Evolutionary conservation across 2,797 vertebrate species (phyloP), one percentile per base, ranked within the genome.

Genomic region (Manis javanica): DNA sequence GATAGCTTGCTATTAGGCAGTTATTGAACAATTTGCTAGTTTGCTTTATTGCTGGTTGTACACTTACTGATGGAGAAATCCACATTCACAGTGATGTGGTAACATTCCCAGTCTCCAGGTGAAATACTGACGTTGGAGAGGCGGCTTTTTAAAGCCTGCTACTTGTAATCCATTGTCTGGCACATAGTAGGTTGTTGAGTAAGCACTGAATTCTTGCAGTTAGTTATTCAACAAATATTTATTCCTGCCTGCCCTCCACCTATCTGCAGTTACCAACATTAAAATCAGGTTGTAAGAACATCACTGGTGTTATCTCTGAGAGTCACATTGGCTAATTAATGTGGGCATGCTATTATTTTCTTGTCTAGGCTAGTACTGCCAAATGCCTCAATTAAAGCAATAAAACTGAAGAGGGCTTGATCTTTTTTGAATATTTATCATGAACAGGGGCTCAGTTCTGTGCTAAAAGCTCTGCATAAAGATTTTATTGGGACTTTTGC

Each of bases 401-500:
- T 94, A 92, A 96, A 96, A 84, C 39, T 42, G 34, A 97, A 88
- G 87, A 85, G 69, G 49, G 26, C 57, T 96, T 91, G 63, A 86
- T 96, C 83, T 95, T 82, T 69, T 51, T 91, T 90, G 79, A 69
- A 87, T 29, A 51, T 72, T 49, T 94, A 90, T 81, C 79, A 96
- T 85, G 74, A 79, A 34, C 59, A 72, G 84, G 69, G 55, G 14
- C 85, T 96, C 61, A 42, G 85, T 71, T 79, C 87, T 92, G 26
- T 81, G 49, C 71, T 94, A 55, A 87, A 88, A 87, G 83, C 7
- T 24, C 63, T 26, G 19, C 13, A 31, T 49, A 84, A 75, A 91
- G 74, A 95, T 91, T 96, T 96, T 94, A 95, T 77, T 89, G 93
- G 78, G 64, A 42, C 71, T 63, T 94, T 92, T 89, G 66, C 78